Evolutionary conservation across 1,140 invertebrate genomes (phyloP), one percentile per base, ranked within the genome.

Genomic region (Charaxes varanes): DNA sequence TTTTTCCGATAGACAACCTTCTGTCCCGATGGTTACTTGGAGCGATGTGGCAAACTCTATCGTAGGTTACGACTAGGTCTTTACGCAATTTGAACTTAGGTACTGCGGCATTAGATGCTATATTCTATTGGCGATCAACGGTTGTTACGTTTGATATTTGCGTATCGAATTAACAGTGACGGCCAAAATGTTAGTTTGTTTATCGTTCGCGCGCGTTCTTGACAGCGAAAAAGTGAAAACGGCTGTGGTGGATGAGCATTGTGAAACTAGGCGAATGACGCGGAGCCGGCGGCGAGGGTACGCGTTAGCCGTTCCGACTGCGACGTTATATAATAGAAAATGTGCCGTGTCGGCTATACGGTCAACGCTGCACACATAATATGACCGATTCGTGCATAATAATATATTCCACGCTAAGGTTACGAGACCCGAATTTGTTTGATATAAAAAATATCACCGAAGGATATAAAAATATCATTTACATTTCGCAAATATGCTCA

Each of bases 221-320:
- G 79, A 83, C 79, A 83, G 76, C 79, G 70, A 83, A 83, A 83
- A 83, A 83, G 79, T 83, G 79, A 83, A 83, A 83, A 80, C 78
- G 68, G 61, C 60, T 61, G 61, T 62, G 61, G 74, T 72, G 61
- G 64, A 64, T 70, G 63, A 56, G 66, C 45, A 63, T 82, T 74
- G 74, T 68, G 76, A 79, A 83, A 83, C 72, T 66, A 63, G 68
- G 62, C 65, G 64, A 51, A 32, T 58, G 54, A 59, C 64, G 62
- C 57, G 48, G 62, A 57, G 50, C 59, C 47, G 27, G 7, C 64
- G 48, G 27, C 40, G 55, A 56, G 50, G 54, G 56, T 49, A 57
- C 55, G 41, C 49, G 34, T 27, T 36, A 36, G 33, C 30, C 34
- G 51, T 31, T 46, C 45, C 40, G 41, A 22, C 46, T 31, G 14